Conservation (phyloP, 2,797 vertebrate genomes). For the Muscicapa comitata region DNA sequence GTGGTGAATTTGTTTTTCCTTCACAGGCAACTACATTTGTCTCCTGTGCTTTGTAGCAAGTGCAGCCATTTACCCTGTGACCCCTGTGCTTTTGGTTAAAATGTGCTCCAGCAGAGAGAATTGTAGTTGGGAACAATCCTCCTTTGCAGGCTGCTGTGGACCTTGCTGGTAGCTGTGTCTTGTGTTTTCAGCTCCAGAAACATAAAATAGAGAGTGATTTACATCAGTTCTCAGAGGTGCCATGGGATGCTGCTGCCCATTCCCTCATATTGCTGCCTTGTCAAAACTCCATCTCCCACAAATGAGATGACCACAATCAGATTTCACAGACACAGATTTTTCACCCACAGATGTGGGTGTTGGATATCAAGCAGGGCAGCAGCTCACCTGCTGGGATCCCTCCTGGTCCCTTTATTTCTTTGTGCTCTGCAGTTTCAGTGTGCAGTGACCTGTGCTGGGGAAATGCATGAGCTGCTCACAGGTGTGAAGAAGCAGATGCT, state of each 20-base stretch:
- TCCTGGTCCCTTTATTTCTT: background rate
- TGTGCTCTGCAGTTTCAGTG: background rate
- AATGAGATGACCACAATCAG: no score
- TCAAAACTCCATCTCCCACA: background rate
- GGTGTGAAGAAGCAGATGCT: background rate
- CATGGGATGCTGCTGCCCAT: accelerated
- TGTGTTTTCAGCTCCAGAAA: background rate
- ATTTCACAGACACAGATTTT: no score
- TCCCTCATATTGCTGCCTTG: accelerated
- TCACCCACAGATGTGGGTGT: no score
- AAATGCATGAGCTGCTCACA: accelerated
- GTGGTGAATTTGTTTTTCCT: background rate
- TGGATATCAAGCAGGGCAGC: background rate
- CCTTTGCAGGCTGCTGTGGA: background rate
- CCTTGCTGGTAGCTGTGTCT: accelerated
- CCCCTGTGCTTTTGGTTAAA: background rate
- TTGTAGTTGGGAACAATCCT: background rate
- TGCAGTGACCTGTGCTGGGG: background rate
- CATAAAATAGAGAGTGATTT: background rate
- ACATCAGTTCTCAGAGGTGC: no score
- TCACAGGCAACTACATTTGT: background rate
- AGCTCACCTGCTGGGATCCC: background rate
- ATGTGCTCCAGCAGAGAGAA: background rate
- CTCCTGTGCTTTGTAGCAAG: background rate
- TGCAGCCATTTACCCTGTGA: background rate